These are phyloP conservation scores for Hedychridium roseum DNA, from an alignment of 2,888 invertebrate species.

Conservation along the genomic window DNA sequence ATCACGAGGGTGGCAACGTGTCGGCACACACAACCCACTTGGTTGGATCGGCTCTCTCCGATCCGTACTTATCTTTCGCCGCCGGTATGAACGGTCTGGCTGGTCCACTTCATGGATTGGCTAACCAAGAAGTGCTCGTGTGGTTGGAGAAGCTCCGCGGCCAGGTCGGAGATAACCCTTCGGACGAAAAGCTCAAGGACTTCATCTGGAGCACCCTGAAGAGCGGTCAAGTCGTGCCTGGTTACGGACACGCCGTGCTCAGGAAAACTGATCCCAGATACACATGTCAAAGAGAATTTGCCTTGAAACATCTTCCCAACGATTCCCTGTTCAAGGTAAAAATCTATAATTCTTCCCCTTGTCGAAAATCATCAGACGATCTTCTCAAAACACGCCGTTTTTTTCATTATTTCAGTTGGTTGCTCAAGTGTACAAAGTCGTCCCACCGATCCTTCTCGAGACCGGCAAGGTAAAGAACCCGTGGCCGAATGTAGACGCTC, in stretches of 20 bases:
- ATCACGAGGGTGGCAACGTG: constrained; percentile 97
- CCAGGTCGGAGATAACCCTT: constrained; percentile 84
- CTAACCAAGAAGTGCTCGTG: constrained; percentile 91
- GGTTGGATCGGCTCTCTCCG: constrained; percentile 92
- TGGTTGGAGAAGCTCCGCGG: constrained; percentile 92
- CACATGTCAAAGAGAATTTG: constrained; percentile 93
- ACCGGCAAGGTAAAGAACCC: constrained; percentile 98
- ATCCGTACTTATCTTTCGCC: constrained; percentile 91
- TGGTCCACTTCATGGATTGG: constrained; percentile 94
- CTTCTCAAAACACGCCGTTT: no score
- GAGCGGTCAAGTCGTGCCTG: constrained; percentile 95
- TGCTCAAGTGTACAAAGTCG: constrained; percentile 88
- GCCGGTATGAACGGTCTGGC: constrained; percentile 95
- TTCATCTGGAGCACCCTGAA: constrained; percentile 98
- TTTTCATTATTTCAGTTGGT: constrained; percentile 78
- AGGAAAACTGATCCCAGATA: constrained; percentile 94
- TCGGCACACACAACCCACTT: constrained; percentile 94
- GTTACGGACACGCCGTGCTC: constrained; percentile 95
- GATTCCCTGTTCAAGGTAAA: constrained; percentile 88
- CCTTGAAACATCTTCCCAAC: constrained; percentile 90
- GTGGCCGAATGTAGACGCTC: constrained; percentile 98
- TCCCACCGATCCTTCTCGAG: constrained; percentile 89
- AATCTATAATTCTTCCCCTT: no score
- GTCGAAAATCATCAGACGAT: no score
- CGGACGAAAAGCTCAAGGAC: constrained; percentile 91